These are phyloP conservation scores for Iphiclides podalirius DNA, from an alignment of 2,888 invertebrate genomes.

Conservation along the genomic window DNA sequence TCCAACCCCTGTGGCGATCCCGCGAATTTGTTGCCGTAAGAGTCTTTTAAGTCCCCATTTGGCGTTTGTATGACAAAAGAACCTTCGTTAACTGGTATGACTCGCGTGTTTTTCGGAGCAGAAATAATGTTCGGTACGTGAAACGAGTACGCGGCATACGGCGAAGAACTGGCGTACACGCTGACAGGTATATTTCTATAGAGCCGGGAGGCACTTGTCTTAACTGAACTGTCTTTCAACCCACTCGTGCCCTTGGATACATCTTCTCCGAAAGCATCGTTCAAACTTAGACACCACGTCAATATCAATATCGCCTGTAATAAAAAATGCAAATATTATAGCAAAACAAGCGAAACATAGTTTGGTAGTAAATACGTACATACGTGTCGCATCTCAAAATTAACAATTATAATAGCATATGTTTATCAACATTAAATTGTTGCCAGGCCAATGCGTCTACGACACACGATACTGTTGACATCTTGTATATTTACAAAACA, in stretches of 20 bases:
- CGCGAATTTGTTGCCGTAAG: constrained; percentile 65
- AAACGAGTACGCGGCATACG: constrained; percentile 61
- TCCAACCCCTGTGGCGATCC: constrained; percentile 51
- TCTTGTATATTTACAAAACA: no score
- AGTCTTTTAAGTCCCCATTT: constrained; percentile 59
- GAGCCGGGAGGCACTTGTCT: constrained; percentile 54
- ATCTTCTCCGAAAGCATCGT: constrained; percentile 39
- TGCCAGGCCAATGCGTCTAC: no score
- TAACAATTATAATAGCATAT: no score
- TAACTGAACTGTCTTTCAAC: constrained; percentile 47
- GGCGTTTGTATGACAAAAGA: constrained; percentile 44
- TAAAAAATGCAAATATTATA: constrained; percentile 25
- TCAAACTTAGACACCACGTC: constrained; percentile 51
- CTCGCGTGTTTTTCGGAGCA: constrained; percentile 46
- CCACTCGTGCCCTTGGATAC: neutral
- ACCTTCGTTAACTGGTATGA: constrained; percentile 52
- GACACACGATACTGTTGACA: no score
- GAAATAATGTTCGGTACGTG: constrained; percentile 47
- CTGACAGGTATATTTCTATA: constrained; percentile 54
- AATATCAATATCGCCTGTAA: constrained; percentile 55
- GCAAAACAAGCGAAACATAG: no score
- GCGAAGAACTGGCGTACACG: constrained; percentile 62
- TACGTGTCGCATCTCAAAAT: no score
- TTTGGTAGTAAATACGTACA: no score
- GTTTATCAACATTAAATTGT: no score